Percentiles rank a stretch among this genome's conserved stretches.
phyloP scores from a whole-genome alignment of 2,113 vertebrate species.

The Shinisaurus crocodilurus region DNA sequence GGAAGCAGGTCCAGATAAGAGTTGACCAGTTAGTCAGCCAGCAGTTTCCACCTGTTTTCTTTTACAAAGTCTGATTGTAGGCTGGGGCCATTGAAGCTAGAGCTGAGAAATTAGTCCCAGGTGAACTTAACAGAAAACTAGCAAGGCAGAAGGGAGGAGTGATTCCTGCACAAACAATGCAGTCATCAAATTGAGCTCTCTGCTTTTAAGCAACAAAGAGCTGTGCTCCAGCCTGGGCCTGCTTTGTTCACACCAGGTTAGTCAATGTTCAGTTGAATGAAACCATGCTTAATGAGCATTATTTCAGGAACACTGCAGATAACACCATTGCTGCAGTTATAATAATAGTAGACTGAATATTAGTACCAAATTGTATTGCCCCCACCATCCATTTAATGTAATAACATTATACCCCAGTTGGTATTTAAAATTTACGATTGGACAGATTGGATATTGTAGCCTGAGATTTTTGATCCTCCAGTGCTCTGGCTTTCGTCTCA shows the following conservation, averaged over 20 bases:
- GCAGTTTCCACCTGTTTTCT: neutral
- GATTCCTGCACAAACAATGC: slow-evolving; percentile 8
- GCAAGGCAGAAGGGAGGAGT: neutral
- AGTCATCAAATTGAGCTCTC: neutral
- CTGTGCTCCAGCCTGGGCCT: neutral
- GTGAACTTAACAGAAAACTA: slow-evolving; percentile 2
- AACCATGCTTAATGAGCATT: slow-evolving; percentile 16
- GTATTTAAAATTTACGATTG: neutral
- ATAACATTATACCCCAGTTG: neutral
- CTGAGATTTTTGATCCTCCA: neutral
- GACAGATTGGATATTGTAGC: neutral
- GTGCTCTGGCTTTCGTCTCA: neutral
- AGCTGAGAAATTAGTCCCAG: neutral
- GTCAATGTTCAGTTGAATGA: slow-evolving; percentile 12
- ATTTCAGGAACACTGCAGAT: slow-evolving; percentile 12
- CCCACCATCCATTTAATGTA: neutral
- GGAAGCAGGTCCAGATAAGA: neutral
- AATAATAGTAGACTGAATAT: neutral
- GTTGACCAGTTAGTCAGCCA: neutral
- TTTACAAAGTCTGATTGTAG: neutral
- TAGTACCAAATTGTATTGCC: neutral
- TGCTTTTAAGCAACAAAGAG: neutral
- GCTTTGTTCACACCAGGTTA: neutral
- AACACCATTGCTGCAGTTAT: neutral
- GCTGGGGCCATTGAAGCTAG: neutral